A percentile compares a stretch with the other conserved stretches of the same genome.
phyloP scores from a whole-genome alignment of 2,888 invertebrate species.

The Heliconius ismenius region DNA sequence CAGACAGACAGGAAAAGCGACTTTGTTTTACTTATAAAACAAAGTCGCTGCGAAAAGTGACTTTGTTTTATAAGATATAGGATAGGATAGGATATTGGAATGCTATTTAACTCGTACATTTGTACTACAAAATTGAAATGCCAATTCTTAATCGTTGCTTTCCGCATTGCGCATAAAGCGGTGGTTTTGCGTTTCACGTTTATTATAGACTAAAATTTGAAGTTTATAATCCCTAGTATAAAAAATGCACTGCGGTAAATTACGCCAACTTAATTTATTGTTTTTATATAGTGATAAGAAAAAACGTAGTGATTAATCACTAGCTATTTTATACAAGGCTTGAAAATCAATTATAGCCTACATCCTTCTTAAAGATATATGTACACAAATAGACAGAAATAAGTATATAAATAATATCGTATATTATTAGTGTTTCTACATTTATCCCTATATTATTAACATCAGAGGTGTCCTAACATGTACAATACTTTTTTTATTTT shows the following conservation, averaged over 20 bases:
- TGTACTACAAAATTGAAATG: not conserved
- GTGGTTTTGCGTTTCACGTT: not conserved
- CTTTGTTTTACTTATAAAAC: no score
- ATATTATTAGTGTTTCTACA: no score
- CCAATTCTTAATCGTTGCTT: not conserved
- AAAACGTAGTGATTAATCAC: not conserved
- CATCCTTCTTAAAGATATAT: no score
- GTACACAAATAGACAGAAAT: no score
- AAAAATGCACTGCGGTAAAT: not conserved
- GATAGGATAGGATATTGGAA: no score
- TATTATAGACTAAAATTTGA: not conserved
- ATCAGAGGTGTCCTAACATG: no score
- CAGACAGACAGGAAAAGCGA: no score
- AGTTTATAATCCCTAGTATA: not conserved
- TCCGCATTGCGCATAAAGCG: constrained; percentile 6
- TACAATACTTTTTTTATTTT: no score
- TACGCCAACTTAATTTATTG: not conserved
- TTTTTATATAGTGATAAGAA: not conserved
- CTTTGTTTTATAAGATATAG: no score
- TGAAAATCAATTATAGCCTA: not conserved
- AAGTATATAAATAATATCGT: no score
- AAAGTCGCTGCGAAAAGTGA: no score
- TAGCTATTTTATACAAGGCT: not conserved
- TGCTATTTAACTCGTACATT: not conserved
- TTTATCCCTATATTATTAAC: no score